Conservation (phyloP, 2,113 vertebrate species). For the Cottus gobio region DNA sequence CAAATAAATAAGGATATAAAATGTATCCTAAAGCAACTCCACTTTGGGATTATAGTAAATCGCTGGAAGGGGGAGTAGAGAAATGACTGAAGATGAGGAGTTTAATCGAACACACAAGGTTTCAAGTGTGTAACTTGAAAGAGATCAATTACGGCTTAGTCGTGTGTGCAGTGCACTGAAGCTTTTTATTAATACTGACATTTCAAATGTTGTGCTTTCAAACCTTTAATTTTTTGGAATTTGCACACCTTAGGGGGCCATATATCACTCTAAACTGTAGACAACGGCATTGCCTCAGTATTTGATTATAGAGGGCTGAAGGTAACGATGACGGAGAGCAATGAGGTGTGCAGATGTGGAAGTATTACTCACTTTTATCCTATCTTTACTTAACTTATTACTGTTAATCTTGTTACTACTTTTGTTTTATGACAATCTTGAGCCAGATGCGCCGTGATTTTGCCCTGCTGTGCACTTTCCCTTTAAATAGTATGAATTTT, state of each 20-base stretch:
- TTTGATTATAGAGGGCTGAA: background rate
- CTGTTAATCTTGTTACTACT: no score
- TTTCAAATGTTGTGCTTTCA: constrained; percentile 14
- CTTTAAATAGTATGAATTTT: no score
- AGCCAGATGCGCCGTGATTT: no score
- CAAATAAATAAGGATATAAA: background rate
- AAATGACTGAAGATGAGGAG: background rate
- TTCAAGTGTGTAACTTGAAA: background rate
- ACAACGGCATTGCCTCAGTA: background rate
- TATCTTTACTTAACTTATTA: no score
- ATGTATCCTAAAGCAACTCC: background rate
- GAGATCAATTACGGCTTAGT: background rate
- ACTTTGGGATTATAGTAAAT: background rate
- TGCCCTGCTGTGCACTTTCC: no score
- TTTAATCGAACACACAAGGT: background rate
- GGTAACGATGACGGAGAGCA: background rate
- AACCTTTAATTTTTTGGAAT: constrained; percentile 5
- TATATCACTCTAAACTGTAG: background rate
- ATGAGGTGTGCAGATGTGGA: background rate
- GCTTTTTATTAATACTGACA: background rate
- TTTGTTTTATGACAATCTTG: no score
- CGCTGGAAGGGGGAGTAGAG: background rate
- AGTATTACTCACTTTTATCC: background rate
- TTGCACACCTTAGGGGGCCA: background rate
- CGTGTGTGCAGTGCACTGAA: background rate